Percentiles rank a stretch among this genome's conserved stretches.
These are phyloP conservation scores for Lutjanus argentimaculatus DNA, from an alignment of 2,797 vertebrate species.

Conservation along the genomic window DNA sequence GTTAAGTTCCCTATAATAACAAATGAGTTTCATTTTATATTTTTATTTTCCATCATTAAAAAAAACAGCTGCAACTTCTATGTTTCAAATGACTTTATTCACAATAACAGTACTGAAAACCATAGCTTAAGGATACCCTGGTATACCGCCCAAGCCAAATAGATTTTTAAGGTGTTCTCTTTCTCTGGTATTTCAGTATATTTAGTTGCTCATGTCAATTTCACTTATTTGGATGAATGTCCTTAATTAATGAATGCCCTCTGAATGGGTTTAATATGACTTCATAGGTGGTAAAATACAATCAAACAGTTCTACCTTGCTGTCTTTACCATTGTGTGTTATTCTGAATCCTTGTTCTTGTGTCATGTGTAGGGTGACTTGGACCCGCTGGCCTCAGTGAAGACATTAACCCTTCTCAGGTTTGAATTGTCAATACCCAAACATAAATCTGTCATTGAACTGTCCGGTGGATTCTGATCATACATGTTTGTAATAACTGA, in stretches of 20 bases:
- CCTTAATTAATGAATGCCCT: not conserved
- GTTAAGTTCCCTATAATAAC: no score
- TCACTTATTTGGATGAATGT: not conserved
- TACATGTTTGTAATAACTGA: not conserved
- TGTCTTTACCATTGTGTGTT: not conserved
- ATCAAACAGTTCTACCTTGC: not conserved
- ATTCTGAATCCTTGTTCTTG: conserved; percentile 10
- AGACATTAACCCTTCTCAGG: conserved; percentile 94
- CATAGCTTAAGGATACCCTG: no score
- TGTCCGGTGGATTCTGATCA: not conserved
- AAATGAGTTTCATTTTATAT: no score
- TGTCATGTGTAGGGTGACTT: conserved; percentile 90
- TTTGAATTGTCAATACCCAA: conserved; percentile 62
- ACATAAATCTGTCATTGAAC: not conserved
- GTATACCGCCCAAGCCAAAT: no score
- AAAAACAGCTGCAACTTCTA: no score
- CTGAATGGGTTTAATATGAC: not conserved
- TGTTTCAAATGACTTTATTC: no score
- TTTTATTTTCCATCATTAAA: no score
- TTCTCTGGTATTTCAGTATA: not conserved
- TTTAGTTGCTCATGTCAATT: not conserved
- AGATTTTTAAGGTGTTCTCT: no score
- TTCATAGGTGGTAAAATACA: not conserved
- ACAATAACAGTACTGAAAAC: no score
- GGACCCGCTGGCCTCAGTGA: conserved; percentile 93